Evolutionary conservation across 2,797 vertebrate genomes (phyloP), one percentile per base, ranked within the genome.

Genomic region (Phrynocephalus guinanensis): DNA sequence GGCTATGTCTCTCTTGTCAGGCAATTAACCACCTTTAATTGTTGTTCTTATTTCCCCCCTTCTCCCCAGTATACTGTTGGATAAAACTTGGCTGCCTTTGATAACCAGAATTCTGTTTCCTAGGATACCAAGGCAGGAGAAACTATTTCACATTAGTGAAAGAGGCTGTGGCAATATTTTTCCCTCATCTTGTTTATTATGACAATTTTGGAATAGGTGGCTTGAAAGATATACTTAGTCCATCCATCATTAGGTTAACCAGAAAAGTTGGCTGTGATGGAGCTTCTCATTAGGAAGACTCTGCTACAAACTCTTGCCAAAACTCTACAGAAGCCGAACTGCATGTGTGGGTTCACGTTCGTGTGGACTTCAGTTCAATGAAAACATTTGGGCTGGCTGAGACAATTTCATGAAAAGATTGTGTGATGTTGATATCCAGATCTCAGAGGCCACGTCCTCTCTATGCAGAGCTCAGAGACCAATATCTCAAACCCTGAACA

Each of bases 71-170:
- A 91, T 93, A 92, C 1, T 1, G 79, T 87, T 90, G 91, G 91
- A 83, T 91, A 90, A 91, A 88, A 78, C 87, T 87, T 87, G 86
- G 81, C 93, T 85, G 78, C n/a, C 85, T 90, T 92, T 89, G 92
- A 90, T 93, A 95, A 92, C 89, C 87, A 5, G 0, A 90, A 16
- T 75, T 94, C 86, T 60, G 94, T 96, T 95, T 96, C 96, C 96
- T 94, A 95, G 94, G 95, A 95, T 92, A 97, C 94, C 63, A 92
- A 82, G 5, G 84, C 83, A 87, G 6, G 85, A 89, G 56, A 92
- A 93, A 81, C 2, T 0, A 86, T 93, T 90, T 93, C 78, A 48
- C 52, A 91, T 81, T 85, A 70, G 63, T 90, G 91, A 79, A 95
- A 88, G 70, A 5, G 86, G 77, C 77, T 84, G 18, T 5, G 91